phyloP scores from a whole-genome alignment of 2,797 vertebrate genomes.

The Salmo trutta region DNA sequence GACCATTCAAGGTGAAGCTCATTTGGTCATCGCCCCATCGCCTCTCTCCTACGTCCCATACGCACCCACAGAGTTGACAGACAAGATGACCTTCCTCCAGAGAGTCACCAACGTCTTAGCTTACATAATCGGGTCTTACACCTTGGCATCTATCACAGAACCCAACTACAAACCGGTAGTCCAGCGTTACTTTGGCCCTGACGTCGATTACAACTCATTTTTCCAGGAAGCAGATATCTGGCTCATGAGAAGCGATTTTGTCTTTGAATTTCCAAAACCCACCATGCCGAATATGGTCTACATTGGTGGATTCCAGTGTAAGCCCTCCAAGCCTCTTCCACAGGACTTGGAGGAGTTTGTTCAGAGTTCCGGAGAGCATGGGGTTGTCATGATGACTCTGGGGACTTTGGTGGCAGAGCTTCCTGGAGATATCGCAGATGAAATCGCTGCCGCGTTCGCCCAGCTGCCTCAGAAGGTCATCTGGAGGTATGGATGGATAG shows the following conservation, averaged over 20 bases:
- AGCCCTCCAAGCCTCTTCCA: conserved; percentile 48
- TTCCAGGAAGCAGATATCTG: conserved; percentile 60
- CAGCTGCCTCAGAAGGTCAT: conserved; percentile 53
- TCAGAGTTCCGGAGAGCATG: conserved; percentile 48
- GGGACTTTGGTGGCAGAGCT: conserved; percentile 44
- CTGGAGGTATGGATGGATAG: conserved; percentile 33
- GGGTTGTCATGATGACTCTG: conserved; percentile 63
- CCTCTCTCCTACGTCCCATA: conserved; percentile 50
- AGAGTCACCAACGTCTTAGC: conserved; percentile 38
- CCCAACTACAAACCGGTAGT: conserved; percentile 35
- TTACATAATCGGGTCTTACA: conserved; percentile 6
- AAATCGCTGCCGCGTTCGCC: conserved; percentile 51
- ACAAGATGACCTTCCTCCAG: conserved; percentile 52
- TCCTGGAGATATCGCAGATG: conserved; percentile 40
- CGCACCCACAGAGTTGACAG: conserved; percentile 40
- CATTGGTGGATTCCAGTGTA: conserved; percentile 64
- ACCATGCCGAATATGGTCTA: conserved; percentile 66
- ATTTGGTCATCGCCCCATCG: conserved; percentile 47
- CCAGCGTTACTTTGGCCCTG: conserved; percentile 46
- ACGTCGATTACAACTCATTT: conserved; percentile 37
- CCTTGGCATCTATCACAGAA: neutral
- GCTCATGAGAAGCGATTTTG: conserved; percentile 66
- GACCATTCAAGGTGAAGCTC: conserved; percentile 44
- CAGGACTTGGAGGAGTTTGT: conserved; percentile 53
- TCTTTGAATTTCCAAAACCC: conserved; percentile 64